Evolutionary conservation across 1,140 invertebrate species (phyloP), one percentile per base, ranked within the genome.

Genomic region (Cotesia vestalis): DNA sequence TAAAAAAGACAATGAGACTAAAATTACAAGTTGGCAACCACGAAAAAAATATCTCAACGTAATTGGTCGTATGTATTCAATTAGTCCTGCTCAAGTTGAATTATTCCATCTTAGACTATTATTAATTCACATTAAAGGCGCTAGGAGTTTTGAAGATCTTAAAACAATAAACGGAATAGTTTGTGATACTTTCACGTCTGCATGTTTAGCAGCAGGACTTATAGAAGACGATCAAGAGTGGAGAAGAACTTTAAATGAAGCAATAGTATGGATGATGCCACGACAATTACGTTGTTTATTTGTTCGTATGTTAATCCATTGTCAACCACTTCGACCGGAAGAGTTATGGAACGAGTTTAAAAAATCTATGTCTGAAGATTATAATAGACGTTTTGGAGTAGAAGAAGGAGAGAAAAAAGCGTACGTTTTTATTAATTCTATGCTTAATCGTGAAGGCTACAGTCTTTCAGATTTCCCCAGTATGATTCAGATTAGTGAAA

Each of bases 141-240:
- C 73, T 1, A 68, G 11, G 46, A 72, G 73, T 61, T 75, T 62
- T n/a, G 61, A 72, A 20, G n/a, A 63, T 52, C 59, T 75, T 2
- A 66, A 38, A 71, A 75, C 66, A 17, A 61, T 75, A 2, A 51
- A 75, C 60, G 73, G 69, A 0, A 27, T 36, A 36, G 5, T 62
- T 4, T 38, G 64, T 14, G 52, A 55, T 14, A 75, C 69, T 9
- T 40, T 66, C 1, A 51, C 62, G 3, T 5, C 14, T 2, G 40
- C 73, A 27, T 75, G 66, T 60, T 64, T 75, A 51, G 36, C 70
- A 55, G 64, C 68, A 8, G 73, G 73, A 9, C 60, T 75, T n/a
- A 75, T 75, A 35, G 73, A 75, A 69, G 69, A 75, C 52, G 70
- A 75, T 46, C 14, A 69, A 9, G 72, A 73, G 62, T 73, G 66